phyloP scores from a whole-genome alignment of 2,797 vertebrate genomes.

The Pygocentrus nattereri region DNA sequence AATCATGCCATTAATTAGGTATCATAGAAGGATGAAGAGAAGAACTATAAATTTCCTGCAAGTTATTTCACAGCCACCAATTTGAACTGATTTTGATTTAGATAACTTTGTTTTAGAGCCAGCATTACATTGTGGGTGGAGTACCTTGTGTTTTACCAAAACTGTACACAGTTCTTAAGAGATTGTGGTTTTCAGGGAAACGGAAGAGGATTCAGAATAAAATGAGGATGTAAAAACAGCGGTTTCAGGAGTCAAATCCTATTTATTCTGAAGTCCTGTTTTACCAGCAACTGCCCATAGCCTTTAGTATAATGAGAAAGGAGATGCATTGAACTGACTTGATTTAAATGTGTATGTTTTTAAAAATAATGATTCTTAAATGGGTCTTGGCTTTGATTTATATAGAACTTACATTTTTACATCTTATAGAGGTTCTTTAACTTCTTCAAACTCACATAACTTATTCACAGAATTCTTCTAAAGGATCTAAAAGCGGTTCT shows the following conservation, averaged over 20 bases:
- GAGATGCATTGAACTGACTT: neutral
- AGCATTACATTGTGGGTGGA: neutral
- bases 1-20: neutral
- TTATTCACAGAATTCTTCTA: no score
- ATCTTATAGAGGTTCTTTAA: no score
- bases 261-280: conserved; percentile 5
- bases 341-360: neutral
- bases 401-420: no score
- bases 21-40: neutral
- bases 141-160: neutral
- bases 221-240: conserved; percentile 53
- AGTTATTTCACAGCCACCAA: neutral
- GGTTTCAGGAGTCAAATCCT: conserved; percentile 51
- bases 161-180: neutral
- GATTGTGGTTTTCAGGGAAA: conserved; percentile 2
- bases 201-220: conserved; percentile 19
- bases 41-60: neutral
- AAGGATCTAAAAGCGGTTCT: neutral
- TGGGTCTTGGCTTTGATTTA: no score
- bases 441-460: no score
- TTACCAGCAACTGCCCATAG: neutral
- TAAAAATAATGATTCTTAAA: neutral
- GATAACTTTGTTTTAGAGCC: neutral
- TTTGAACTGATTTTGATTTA: neutral
- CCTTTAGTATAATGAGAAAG: neutral